These are phyloP conservation scores for Amblyornis subalaris DNA, from an alignment of 2,113 vertebrate genomes.

Conservation along the genomic window DNA sequence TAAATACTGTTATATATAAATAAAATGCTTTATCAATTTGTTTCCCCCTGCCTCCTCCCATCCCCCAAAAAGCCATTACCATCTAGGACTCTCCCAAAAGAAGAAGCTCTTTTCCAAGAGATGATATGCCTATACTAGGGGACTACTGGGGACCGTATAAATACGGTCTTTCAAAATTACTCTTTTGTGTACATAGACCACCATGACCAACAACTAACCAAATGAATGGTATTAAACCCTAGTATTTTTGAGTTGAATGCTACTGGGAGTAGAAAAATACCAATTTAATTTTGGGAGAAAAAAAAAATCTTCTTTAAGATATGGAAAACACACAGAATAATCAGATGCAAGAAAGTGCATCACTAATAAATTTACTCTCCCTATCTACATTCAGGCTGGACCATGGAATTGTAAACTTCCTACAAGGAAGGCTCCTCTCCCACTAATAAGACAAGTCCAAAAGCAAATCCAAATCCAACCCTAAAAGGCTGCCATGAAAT, in stretches of 20 bases:
- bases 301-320: neutral
- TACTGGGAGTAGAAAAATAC: neutral
- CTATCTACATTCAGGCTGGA: neutral
- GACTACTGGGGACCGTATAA: neutral
- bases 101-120: neutral
- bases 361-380: neutral
- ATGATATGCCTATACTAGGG: neutral
- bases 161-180: neutral
- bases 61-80: neutral
- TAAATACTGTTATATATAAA: neutral
- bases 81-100: neutral
- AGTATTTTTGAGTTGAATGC: neutral
- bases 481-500: neutral
- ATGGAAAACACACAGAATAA: neutral
- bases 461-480: neutral
- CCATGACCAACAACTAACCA: neutral
- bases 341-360: neutral
- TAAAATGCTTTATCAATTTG: neutral
- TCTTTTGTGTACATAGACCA: fast-evolving
- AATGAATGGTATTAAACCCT: neutral
- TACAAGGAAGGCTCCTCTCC: neutral
- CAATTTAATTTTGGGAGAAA: neutral
- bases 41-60: neutral
- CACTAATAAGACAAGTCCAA: neutral
- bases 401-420: neutral